Evolutionary conservation across 53 echinoderm and acorn worm species (phyloP).

Genomic region (Paelopatides confundens): DNA sequence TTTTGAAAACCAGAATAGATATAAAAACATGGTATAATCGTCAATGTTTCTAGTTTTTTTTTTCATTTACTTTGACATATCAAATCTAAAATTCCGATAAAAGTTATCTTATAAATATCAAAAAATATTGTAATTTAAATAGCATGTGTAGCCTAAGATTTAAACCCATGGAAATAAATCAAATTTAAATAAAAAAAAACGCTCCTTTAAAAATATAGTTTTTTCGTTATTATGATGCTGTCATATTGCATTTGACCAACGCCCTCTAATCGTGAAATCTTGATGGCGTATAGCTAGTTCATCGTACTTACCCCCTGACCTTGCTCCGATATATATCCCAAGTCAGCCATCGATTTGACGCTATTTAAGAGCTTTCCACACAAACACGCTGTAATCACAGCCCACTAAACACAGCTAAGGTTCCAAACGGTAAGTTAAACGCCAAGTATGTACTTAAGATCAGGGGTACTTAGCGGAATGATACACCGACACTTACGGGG

Average conservation of each 20-base stretch:
- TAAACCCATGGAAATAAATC: no score
- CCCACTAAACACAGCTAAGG: neutral
- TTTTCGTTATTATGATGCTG: no score
- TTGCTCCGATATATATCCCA: neutral
- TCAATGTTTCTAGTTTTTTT: no score
- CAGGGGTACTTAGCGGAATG: constrained; percentile 38
- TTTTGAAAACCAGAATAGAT: no score
- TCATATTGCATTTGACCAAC: neutral
- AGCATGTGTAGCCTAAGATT: no score
- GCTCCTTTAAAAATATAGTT: no score
- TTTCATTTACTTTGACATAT: no score
- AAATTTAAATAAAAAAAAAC: no score
- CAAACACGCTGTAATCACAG: constrained; percentile 30
- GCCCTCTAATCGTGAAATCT: neutral
- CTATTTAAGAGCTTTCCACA: constrained; percentile 7
- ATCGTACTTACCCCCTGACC: constrained; percentile 23
- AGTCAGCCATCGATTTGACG: neutral
- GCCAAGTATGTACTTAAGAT: constrained; percentile 27
- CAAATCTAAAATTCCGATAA: no score
- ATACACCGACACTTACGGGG: constrained; percentile 18
- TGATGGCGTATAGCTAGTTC: neutral
- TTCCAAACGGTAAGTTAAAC: neutral
- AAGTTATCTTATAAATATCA: no score
- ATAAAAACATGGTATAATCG: no score
- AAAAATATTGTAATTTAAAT: no score